Evolutionary conservation across 2,888 invertebrate species (phyloP).

Genomic region (Drosophila hawaiiensis): DNA sequence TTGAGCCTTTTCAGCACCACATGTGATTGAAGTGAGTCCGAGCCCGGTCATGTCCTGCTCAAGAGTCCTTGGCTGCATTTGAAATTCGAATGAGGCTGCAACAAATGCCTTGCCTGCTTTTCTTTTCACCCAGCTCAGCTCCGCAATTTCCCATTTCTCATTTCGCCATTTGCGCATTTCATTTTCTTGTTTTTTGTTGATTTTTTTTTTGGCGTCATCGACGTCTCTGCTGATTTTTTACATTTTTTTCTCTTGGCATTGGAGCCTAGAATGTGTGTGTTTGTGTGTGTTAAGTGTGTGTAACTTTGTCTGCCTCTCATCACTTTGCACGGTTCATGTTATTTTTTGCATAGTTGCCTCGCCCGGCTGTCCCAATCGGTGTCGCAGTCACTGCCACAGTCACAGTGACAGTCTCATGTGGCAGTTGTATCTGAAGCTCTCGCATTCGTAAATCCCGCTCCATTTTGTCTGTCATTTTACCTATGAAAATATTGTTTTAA

Average conservation of each 20-base stretch:
- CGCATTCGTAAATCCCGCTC: constrained; percentile 42
- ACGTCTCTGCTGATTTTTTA: constrained; percentile 66
- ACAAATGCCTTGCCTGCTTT: constrained; percentile 13
- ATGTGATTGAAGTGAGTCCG: constrained; percentile 36
- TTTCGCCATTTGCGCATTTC: constrained; percentile 52
- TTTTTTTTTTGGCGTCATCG: constrained; percentile 29
- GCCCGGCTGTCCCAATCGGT: constrained; percentile 67
- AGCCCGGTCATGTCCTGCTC: constrained; percentile 24
- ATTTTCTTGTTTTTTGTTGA: constrained; percentile 26
- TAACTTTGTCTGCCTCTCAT: constrained; percentile 43
- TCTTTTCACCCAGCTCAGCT: not conserved
- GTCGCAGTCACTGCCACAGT: constrained; percentile 3
- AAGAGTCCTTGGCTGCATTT: constrained; percentile 61
- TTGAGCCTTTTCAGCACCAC: constrained; percentile 1
- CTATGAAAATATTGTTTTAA: constrained; percentile 75
- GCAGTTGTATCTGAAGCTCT: constrained; percentile 19
- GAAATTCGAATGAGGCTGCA: constrained; percentile 77
- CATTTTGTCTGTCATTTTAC: constrained; percentile 73
- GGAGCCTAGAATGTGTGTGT: constrained; percentile 51
- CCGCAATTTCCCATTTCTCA: not conserved
- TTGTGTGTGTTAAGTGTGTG: constrained; percentile 25
- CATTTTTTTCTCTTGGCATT: constrained; percentile 70
- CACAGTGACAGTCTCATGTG: constrained; percentile 1
- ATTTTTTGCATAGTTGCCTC: constrained; percentile 74
- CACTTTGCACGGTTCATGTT: constrained; percentile 69